A percentile compares a stretch with the other conserved stretches of the same genome.
phyloP scores from a whole-genome alignment of 2,888 invertebrate species.

The Latrodectus elegans region DNA sequence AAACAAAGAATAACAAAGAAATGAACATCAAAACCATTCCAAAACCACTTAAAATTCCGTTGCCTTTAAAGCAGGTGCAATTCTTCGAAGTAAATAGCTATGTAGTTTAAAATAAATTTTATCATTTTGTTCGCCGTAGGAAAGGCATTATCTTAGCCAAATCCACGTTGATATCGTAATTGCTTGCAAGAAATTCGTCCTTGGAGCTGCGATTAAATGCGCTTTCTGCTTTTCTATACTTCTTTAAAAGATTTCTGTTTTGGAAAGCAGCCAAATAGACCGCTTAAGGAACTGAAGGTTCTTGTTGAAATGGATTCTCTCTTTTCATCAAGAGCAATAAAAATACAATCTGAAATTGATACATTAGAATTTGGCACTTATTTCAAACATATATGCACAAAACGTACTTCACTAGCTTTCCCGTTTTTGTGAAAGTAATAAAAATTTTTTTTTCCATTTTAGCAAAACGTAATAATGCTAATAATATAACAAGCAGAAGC shows the following conservation, averaged over 20 bases:
- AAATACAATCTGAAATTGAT: conserved; percentile 5
- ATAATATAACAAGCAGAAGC: no score
- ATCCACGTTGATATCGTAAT: conserved; percentile 46
- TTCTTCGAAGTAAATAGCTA: conserved; percentile 30
- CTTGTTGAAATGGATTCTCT: neutral
- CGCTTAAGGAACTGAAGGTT: conserved; percentile 25
- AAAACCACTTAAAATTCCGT: conserved; percentile 26
- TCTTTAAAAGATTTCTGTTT: conserved; percentile 30
- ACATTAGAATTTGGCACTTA: conserved; percentile 14
- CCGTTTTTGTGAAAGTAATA: no score
- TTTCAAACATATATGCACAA: no score
- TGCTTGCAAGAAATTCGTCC: conserved; percentile 44
- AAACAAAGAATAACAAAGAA: neutral
- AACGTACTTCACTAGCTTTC: no score
- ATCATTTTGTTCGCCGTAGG: conserved; percentile 15
- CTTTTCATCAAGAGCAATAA: conserved; percentile 3
- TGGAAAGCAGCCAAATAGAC: conserved; percentile 39
- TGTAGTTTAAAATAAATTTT: conserved; percentile 16
- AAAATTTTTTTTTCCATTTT: no score
- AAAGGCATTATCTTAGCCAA: conserved; percentile 29
- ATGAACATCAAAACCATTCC: conserved; percentile 10
- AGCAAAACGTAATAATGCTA: no score
- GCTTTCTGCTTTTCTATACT: neutral
- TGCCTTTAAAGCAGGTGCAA: conserved; percentile 37
- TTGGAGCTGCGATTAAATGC: conserved; percentile 9